phyloP scores from a whole-genome alignment of 1,140 invertebrate species.

The Pseudoatta argentina region DNA sequence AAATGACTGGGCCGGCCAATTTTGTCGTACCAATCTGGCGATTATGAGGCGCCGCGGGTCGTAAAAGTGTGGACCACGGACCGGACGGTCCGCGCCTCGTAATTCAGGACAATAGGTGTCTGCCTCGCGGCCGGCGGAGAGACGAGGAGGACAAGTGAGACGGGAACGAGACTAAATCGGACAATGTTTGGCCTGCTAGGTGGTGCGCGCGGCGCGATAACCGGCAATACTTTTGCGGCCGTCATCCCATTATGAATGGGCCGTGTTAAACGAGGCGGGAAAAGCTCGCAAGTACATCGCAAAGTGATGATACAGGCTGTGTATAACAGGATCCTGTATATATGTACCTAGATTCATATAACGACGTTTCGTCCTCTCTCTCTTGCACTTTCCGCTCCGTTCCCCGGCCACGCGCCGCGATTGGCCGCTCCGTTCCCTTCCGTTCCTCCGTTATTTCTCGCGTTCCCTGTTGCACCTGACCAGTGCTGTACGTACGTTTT shows the following conservation, averaged over 20 bases:
- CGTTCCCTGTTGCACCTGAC: neutral
- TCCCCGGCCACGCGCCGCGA: neutral
- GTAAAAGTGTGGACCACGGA: conserved; percentile 67
- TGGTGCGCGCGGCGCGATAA: conserved; percentile 67
- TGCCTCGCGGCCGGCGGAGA: neutral
- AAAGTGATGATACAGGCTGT: conserved; percentile 78
- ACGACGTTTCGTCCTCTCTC: neutral
- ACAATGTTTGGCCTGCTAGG: conserved; percentile 69
- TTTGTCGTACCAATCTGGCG: conserved; percentile 75
- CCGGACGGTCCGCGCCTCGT: conserved; percentile 51
- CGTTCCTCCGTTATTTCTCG: neutral
- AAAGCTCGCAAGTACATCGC: conserved; percentile 79
- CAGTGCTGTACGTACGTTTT: neutral
- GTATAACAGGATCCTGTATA: conserved; percentile 71
- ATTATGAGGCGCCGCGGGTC: conserved; percentile 65
- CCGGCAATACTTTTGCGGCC: conserved; percentile 74
- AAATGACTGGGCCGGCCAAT: conserved; percentile 58
- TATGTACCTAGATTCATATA: conserved; percentile 23
- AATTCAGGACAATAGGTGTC: conserved; percentile 69
- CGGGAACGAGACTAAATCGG: conserved; percentile 65
- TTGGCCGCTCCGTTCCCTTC: neutral
- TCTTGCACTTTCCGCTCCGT: conserved; percentile 5
- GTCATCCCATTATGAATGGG: conserved; percentile 77
- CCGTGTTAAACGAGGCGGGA: conserved; percentile 79
- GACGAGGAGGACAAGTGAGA: neutral